phyloP scores from a whole-genome alignment of 2,797 vertebrate genomes.

The Hephaestus fuliginosus region DNA sequence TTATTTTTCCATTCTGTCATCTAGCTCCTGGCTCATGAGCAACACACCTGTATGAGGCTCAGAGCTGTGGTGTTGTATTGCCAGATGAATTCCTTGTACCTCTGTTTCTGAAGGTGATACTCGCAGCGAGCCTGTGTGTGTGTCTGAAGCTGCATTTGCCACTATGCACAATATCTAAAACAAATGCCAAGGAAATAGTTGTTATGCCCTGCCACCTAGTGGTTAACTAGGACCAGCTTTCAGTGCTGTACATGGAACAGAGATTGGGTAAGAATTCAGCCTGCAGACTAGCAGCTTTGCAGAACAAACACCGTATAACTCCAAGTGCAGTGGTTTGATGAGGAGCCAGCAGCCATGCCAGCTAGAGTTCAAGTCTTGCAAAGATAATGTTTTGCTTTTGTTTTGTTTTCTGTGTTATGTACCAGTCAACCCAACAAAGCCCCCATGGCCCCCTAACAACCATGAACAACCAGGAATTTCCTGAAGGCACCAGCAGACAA shows the following conservation, averaged over 20 bases:
- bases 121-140: background rate
- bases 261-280: background rate
- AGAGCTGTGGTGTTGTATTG: slow-evolving; percentile 23
- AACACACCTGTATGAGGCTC: slow-evolving; percentile 26
- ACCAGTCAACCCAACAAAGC: too few species aligned
- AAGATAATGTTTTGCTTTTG: too few species aligned
- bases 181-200: slow-evolving; percentile 3
- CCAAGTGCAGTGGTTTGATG: too few species aligned
- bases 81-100: slow-evolving; percentile 11
- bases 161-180: background rate
- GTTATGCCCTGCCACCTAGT: slow-evolving; percentile 75
- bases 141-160: background rate
- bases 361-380: too few species aligned
- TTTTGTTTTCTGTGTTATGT: too few species aligned
- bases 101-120: background rate
- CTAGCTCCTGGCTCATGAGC: slow-evolving; percentile 5
- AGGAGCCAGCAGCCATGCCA: too few species aligned
- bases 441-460: too few species aligned
- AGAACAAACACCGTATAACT: background rate
- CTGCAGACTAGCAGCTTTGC: background rate
- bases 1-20: slow-evolving; percentile 52
- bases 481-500: too few species aligned
- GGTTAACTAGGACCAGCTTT: slow-evolving; percentile 7
- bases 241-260: background rate
- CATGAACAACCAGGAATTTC: too few species aligned